Evolutionary conservation across 2,113 vertebrate genomes (phyloP), one percentile per base, ranked within the genome.

Genomic region (Elgaria multicarinata): DNA sequence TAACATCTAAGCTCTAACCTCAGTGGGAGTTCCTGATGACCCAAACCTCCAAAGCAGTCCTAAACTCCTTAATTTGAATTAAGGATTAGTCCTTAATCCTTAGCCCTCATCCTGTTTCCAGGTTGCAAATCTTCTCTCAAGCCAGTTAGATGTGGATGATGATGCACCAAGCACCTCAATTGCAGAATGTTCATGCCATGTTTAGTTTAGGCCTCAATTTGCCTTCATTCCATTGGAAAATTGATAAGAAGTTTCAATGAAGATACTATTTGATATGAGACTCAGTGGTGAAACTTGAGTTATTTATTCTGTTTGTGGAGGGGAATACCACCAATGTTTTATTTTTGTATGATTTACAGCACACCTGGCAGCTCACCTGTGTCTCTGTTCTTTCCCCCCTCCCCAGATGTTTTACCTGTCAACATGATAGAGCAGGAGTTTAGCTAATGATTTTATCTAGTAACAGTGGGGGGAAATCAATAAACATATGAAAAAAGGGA

Each of bases 391-490:
- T 9, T n/a, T 3, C 26, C 58, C 62, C 7, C 6, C 87, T 89
- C 2, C 42, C 22, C 42, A 33, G 86, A 69, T 76, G 55, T 88
- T 91, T 67, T 58, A 71, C 78, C 90, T 92, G 90, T 91, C 91
- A 92, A 28, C 88, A 80, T 91, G 89, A 88, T 82, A 82, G 78
- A 86, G 90, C 74, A 85, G 85, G 82, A 91, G 84, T 91, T 89
- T 79, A 86, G 82, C 77, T 92, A 92, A 94, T 89, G 79, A 94
- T 72, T 50, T 89, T 94, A 84, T 92, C 91, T 90, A 93, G 87
- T 90, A 89, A 95, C 91, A 92, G 80, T 92, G 87, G 39, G 24
- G 85, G 91, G 95, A 95, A 89, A 95, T 96, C 93, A 92, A 90
- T 92, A 88, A 83, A 82, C n/a, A 58, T 93, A 90, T 83, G 77